These are phyloP conservation scores for Pyrocoelia pectoralis DNA, from an alignment of 2,888 invertebrate genomes.

Conservation along the genomic window DNA sequence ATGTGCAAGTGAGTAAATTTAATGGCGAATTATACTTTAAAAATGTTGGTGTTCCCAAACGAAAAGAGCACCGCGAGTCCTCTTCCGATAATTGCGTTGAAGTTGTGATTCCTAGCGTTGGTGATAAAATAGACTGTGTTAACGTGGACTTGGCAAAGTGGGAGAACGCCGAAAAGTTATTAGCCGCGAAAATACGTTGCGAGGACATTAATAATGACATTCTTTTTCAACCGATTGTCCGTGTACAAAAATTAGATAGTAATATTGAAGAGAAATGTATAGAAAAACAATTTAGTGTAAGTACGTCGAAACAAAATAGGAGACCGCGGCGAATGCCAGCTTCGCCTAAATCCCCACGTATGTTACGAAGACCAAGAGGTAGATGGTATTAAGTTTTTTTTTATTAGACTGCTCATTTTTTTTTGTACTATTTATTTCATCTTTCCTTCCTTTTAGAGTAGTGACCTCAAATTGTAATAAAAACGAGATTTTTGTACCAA, in stretches of 20 bases:
- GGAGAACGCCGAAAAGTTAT: conserved; percentile 51
- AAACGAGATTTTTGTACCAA: conserved; percentile 37
- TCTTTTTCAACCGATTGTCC: conserved; percentile 71
- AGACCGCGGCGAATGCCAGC: conserved; percentile 45
- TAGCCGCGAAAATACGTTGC: conserved; percentile 51
- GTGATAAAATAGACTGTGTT: conserved; percentile 40
- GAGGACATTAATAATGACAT: conserved; percentile 50
- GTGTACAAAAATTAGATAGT: conserved; percentile 70
- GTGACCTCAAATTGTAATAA: conserved; percentile 32
- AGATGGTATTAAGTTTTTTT: conserved; percentile 56
- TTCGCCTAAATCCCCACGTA: conserved; percentile 57
- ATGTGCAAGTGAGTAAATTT: conserved; percentile 25
- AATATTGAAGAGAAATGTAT: conserved; percentile 40
- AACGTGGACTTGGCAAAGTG: conserved; percentile 47
- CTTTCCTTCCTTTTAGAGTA: conserved; percentile 25
- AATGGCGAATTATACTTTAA: conserved; percentile 28
- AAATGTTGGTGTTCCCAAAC: conserved; percentile 24
- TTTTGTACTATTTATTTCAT: conserved; percentile 33
- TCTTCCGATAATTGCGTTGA: conserved; percentile 46
- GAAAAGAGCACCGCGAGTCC: conserved; percentile 30
- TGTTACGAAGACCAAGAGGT: conserved; percentile 56
- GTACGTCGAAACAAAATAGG: conserved; percentile 44
- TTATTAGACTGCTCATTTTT: conserved; percentile 28
- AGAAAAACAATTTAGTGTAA: conserved; percentile 43
- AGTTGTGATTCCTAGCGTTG: conserved; percentile 48